phyloP scores from a whole-genome alignment of 2,797 vertebrate species.

The Diglossa cyanea region DNA sequence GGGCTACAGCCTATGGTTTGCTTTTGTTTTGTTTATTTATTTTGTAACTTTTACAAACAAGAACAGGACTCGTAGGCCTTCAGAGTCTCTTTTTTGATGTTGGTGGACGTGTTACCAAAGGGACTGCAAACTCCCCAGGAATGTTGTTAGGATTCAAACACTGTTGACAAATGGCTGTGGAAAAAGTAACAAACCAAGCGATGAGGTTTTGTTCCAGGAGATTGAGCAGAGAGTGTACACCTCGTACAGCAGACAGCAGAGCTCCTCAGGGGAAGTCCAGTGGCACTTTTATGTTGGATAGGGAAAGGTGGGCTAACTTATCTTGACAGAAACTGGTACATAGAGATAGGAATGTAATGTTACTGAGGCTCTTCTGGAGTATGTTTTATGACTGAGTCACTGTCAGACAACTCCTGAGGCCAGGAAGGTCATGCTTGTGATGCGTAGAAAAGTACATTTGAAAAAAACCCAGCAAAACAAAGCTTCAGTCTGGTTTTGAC shows the following conservation, averaged over 20 bases:
- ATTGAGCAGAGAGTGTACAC: fast-evolving
- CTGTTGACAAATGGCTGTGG: background rate
- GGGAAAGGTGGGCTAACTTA: background rate
- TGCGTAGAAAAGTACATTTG: background rate
- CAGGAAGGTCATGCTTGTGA: background rate
- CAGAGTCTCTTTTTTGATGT: background rate
- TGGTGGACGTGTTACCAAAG: background rate
- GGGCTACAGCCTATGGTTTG: background rate
- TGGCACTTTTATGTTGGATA: background rate
- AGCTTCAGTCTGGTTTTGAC: background rate
- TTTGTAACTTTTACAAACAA: background rate
- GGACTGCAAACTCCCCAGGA: fast-evolving
- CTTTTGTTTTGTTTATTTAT: too few species aligned
- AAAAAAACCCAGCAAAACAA: background rate
- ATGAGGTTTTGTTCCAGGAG: background rate
- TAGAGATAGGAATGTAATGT: background rate
- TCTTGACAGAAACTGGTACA: background rate
- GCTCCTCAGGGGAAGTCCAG: background rate
- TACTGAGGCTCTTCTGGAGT: background rate
- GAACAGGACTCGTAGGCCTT: fast-evolving
- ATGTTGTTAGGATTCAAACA: background rate
- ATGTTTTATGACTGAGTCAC: background rate
- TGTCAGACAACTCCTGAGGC: background rate
- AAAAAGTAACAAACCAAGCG: background rate
- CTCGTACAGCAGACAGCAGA: background rate